Percentiles rank a stretch among this genome's conserved stretches.
phyloP scores from a whole-genome alignment of 2,797 vertebrate genomes.

The Pelodytes ibericus region DNA sequence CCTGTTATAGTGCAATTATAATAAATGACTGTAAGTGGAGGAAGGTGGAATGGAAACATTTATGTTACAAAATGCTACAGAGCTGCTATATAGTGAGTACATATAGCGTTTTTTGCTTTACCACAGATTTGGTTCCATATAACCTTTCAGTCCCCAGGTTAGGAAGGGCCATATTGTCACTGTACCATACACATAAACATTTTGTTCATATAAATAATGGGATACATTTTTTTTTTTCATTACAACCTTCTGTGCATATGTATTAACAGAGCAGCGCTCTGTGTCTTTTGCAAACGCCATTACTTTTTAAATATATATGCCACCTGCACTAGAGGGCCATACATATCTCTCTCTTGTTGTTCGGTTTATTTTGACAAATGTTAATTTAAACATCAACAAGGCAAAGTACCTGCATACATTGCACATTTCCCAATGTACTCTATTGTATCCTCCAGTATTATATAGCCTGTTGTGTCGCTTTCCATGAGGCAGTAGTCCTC shows the following conservation, averaged over 20 bases:
- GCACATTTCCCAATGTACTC: background rate
- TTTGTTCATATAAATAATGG: too few relatives aligned
- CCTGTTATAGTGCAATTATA: too few relatives aligned
- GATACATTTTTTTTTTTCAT: background rate
- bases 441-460: slow-evolving; percentile 55
- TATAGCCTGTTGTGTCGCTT: slow-evolving; percentile 40
- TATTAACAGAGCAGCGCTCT: slow-evolving; percentile 24
- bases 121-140: too few relatives aligned
- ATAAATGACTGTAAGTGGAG: too few relatives aligned
- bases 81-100: too few relatives aligned
- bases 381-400: slow-evolving; percentile 60
- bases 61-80: too few relatives aligned
- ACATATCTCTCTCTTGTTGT: slow-evolving; percentile 28
- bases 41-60: too few relatives aligned
- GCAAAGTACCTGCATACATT: background rate
- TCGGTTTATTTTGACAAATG: slow-evolving; percentile 34
- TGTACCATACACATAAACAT: too few relatives aligned
- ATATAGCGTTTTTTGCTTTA: too few relatives aligned
- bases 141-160: too few relatives aligned
- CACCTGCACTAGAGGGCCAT: slow-evolving; percentile 7
- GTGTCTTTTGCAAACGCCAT: accelerated
- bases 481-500: background rate
- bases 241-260: background rate
- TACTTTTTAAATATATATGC: background rate
- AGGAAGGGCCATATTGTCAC: too few relatives aligned